Evolutionary conservation across 2,113 vertebrate genomes (phyloP), one percentile per base, ranked within the genome.

Genomic region (Ctenodactylus gundi): DNA sequence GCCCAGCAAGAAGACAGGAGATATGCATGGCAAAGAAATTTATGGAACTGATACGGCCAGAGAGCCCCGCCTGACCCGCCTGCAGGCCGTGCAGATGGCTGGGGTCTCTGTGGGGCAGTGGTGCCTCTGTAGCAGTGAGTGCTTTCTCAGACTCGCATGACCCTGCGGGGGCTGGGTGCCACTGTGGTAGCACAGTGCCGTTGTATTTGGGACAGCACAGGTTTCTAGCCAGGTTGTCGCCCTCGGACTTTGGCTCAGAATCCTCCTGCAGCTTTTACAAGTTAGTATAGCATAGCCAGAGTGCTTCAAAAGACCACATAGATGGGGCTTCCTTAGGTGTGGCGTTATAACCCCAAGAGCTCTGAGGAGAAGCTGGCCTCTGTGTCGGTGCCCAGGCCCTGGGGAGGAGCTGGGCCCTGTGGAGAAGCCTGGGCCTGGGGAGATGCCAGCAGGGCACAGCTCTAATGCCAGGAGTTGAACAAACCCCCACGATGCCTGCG

Each of bases 151-250:
- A 21, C 13, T n/a, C 29, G 6, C 9, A 51, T 34, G 29, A 29
- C 46, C 34, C 72, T 46, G 23, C 2, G 41, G 78, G 29, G 44
- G 55, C 3, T 21, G 27, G 57, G 27, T 41, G 36, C 78, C 68
- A 46, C 70, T 31, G 12, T 58, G 53, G 77, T 51, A 6, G 29
- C 14, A 39, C 25, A 29, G 34, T 27, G 25, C 12, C 2, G 1
- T 36, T 23, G 2, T 78, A 31, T 21, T 49, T 4, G 7, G 11
- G 31, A 18, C 3, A 0, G 0, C 27, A 14, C 20, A 4, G 36
- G 18, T 25, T 51, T 58, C n/a, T 36, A 17, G 4, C 15, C 31
- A 7, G 68, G 27, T 36, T 55, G 20, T 25, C 21, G 49, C 31
- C 46, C 17, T 75, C 3, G 5, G 49, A 29, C 55, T n/a, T 1